Percentiles rank a stretch among this genome's conserved stretches.
These are phyloP conservation scores for Himalopsyche japonica DNA, from an alignment of 2,888 invertebrate species.

Conservation along the genomic window DNA sequence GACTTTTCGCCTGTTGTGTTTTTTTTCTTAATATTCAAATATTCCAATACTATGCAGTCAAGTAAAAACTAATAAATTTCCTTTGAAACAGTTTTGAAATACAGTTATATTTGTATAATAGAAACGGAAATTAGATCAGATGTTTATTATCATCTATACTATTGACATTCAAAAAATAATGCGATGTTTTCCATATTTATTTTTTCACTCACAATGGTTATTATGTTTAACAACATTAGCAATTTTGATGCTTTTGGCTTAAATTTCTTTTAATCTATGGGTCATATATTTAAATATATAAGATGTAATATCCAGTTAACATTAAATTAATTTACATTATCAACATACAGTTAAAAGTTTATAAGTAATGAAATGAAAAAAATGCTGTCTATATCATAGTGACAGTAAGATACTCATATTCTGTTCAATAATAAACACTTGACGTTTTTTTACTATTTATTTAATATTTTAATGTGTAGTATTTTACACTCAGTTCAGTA, in stretches of 20 bases:
- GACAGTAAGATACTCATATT: background rate
- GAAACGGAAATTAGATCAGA: background rate
- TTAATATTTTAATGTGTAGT: background rate
- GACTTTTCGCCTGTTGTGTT: too few relatives aligned
- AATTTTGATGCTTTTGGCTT: background rate
- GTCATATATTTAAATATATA: background rate
- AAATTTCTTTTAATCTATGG: background rate
- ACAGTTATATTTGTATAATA: background rate
- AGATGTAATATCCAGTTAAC: background rate
- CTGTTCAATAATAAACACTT: background rate
- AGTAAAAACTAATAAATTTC: too few relatives aligned
- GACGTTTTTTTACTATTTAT: background rate
- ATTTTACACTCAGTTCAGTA: conserved; percentile 3
- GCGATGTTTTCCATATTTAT: background rate
- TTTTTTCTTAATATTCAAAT: too few relatives aligned
- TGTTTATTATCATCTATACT: background rate
- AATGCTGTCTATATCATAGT: background rate
- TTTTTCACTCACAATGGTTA: background rate
- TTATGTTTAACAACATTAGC: background rate
- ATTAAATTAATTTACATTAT: background rate
- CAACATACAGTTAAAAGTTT: background rate
- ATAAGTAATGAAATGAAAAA: background rate
- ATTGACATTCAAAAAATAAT: background rate
- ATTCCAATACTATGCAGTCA: too few relatives aligned
- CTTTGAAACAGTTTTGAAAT: too few relatives aligned